Evolutionary conservation across 1,140 invertebrate species (phyloP).

Genomic region (Hyposmocoma kahamanoa): DNA sequence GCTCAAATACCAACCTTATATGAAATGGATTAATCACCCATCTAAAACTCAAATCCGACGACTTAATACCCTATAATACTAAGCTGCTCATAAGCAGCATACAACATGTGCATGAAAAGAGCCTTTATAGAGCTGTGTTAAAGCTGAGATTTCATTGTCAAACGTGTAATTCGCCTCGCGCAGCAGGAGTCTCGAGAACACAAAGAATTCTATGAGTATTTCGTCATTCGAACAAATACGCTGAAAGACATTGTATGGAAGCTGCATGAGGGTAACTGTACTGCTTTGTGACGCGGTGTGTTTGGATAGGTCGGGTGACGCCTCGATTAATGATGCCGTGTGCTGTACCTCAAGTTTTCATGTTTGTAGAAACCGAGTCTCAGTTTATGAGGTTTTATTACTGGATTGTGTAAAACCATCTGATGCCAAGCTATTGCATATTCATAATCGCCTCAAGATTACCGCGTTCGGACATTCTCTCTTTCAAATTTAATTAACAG

Average conservation of each 20-base stretch:
- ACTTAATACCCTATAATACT: too few relatives aligned
- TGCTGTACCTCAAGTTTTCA: slow-evolving; percentile 16
- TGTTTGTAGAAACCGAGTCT: slow-evolving; percentile 30
- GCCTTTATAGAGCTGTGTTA: slow-evolving; percentile 5
- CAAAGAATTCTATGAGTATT: slow-evolving; percentile 40
- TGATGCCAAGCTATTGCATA: too few relatives aligned
- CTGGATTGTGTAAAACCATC: too few relatives aligned
- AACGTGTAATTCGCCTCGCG: slow-evolving; percentile 11
- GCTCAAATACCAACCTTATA: slow-evolving; percentile 23
- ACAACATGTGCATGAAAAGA: neutral
- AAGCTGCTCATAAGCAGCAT: too few relatives aligned
- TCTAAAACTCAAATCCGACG: too few relatives aligned
- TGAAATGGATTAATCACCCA: too few relatives aligned
- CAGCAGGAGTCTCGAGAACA: slow-evolving; percentile 28
- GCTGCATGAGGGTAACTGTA: slow-evolving; percentile 35
- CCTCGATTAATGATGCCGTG: slow-evolving; percentile 36
- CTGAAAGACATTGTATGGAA: slow-evolving; percentile 37
- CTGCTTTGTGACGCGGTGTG: slow-evolving; percentile 29
- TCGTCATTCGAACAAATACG: slow-evolving; percentile 37
- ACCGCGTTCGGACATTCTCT: too few relatives aligned
- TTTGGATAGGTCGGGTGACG: slow-evolving; percentile 38
- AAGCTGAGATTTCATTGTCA: slow-evolving; percentile 12
- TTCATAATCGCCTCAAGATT: too few relatives aligned
- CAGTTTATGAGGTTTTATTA: too few relatives aligned
- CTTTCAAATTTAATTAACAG: too few relatives aligned